Evolutionary conservation across 1,140 invertebrate genomes (phyloP).

Genomic region (Anagrus nilaparvatae): DNA sequence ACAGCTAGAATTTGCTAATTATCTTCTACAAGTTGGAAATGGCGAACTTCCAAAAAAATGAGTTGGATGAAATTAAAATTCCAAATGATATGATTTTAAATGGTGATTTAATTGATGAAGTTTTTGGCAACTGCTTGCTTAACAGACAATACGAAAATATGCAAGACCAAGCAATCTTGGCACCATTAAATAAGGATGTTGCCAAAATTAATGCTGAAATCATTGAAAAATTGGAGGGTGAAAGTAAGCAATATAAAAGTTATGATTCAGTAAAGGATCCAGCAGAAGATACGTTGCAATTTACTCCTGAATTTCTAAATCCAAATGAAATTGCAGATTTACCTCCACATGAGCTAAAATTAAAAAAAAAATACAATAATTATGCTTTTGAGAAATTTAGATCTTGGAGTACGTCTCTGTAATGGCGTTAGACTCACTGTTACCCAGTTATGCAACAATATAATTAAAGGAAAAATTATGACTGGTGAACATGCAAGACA

Average conservation of each 20-base stretch:
- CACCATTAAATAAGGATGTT: too few relatives aligned
- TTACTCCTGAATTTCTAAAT: slow-evolving; percentile 12
- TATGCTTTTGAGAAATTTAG: slow-evolving; percentile 2
- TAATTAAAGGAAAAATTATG: not conserved
- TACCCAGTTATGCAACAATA: slow-evolving; percentile 1
- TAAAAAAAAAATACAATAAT: not conserved
- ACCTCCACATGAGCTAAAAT: not conserved
- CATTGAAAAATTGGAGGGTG: not conserved
- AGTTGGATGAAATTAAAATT: not conserved
- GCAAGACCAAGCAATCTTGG: not conserved
- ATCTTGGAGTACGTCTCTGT: not conserved
- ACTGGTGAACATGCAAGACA: too few relatives aligned
- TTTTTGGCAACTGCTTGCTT: not conserved
- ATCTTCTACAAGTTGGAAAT: slow-evolving; percentile 9
- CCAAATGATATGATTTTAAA: too few relatives aligned
- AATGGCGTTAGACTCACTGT: not conserved
- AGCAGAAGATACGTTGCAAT: slow-evolving; percentile 3
- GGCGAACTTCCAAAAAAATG: not conserved
- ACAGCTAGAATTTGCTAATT: slow-evolving; percentile 10
- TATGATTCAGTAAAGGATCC: slow-evolving; percentile 3
- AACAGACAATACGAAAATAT: not conserved
- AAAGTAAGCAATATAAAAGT: slow-evolving; percentile 5
- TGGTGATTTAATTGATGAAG: too few relatives aligned
- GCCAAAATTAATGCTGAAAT: not conserved
- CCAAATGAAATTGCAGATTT: not conserved